Percentiles rank a stretch among this genome's conserved stretches.
These are phyloP conservation scores for Catocala fraxini DNA, from an alignment of 2,888 invertebrate genomes.

Conservation along the genomic window DNA sequence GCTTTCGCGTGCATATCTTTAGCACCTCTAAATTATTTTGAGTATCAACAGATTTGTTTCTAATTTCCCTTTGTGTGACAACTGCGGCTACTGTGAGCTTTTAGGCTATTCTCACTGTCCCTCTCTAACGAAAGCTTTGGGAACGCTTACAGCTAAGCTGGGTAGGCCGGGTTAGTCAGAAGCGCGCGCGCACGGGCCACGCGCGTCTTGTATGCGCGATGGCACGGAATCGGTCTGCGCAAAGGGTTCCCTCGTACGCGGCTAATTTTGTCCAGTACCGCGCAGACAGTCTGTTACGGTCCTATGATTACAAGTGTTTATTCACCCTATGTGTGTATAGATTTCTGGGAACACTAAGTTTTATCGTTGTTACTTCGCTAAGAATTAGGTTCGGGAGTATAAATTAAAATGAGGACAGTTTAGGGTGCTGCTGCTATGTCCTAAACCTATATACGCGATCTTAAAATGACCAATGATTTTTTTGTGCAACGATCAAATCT, in stretches of 20 bases:
- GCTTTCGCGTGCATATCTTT: conserved; percentile 20
- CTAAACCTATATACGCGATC: too few relatives aligned
- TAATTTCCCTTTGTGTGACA: conserved; percentile 62
- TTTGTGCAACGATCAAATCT: too few relatives aligned
- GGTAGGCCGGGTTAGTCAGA: conserved; percentile 70
- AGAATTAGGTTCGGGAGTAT: background rate
- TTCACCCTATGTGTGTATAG: conserved; percentile 42
- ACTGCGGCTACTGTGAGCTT: conserved; percentile 57
- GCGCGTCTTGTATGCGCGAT: conserved; percentile 61
- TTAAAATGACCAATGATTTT: too few relatives aligned
- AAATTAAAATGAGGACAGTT: background rate
- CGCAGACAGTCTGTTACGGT: conserved; percentile 55
- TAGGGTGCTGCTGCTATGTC: background rate
- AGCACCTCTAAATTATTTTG: conserved; percentile 51
- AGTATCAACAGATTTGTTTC: conserved; percentile 58
- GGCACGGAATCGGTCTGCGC: conserved; percentile 44
- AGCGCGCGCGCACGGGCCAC: conserved; percentile 80
- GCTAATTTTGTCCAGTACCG: conserved; percentile 61
- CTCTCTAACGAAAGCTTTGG: conserved; percentile 76
- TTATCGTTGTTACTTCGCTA: conserved; percentile 18
- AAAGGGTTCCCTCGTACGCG: conserved; percentile 47
- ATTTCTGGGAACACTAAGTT: conserved; percentile 55
- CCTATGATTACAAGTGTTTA: conserved; percentile 54
- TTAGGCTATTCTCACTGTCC: conserved; percentile 67
- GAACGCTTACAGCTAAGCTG: conserved; percentile 71